These are phyloP conservation scores for Tetheella fluctuosa DNA, from an alignment of 2,888 invertebrate species.

Conservation along the genomic window DNA sequence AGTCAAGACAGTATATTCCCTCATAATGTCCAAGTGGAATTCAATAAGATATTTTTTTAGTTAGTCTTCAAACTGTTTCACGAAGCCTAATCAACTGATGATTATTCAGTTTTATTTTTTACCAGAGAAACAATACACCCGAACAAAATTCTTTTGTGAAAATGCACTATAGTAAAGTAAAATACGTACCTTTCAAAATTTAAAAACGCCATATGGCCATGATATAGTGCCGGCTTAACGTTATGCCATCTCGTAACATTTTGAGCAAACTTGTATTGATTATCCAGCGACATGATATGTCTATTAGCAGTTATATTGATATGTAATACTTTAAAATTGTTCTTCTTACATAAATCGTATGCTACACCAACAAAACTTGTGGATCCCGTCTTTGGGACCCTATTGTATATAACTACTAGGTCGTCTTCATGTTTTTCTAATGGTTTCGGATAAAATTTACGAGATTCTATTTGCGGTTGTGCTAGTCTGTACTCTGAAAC, in stretches of 20 bases:
- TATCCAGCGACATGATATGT: conserved; percentile 96
- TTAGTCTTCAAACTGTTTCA: too few species aligned
- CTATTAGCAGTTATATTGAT: conserved; percentile 98
- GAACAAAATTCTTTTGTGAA: too few species aligned
- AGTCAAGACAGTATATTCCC: too few species aligned
- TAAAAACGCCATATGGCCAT: conserved; percentile 98
- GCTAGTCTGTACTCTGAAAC: conserved; percentile 71
- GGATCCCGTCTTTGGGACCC: conserved; percentile 98
- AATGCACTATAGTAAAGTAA: neutral
- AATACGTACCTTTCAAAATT: conserved; percentile 94
- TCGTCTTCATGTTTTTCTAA: conserved; percentile 83
- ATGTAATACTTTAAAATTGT: conserved; percentile 88
- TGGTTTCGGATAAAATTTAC: conserved; percentile 66
- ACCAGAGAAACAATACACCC: too few species aligned
- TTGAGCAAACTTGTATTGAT: conserved; percentile 94
- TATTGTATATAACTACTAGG: conserved; percentile 94
- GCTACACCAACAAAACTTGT: conserved; percentile 97
- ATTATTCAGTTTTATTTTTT: too few species aligned
- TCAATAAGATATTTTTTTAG: too few species aligned
- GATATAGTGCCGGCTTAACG: conserved; percentile 97
- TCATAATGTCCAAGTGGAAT: too few species aligned
- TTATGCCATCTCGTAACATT: conserved; percentile 96
- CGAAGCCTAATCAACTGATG: too few species aligned
- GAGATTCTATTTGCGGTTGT: conserved; percentile 65
- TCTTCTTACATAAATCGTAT: conserved; percentile 93